A percentile compares a stretch with the other conserved stretches of the same genome.
Evolutionary conservation across 2,113 vertebrate species (phyloP).

Genomic region (Balaeniceps rex): DNA sequence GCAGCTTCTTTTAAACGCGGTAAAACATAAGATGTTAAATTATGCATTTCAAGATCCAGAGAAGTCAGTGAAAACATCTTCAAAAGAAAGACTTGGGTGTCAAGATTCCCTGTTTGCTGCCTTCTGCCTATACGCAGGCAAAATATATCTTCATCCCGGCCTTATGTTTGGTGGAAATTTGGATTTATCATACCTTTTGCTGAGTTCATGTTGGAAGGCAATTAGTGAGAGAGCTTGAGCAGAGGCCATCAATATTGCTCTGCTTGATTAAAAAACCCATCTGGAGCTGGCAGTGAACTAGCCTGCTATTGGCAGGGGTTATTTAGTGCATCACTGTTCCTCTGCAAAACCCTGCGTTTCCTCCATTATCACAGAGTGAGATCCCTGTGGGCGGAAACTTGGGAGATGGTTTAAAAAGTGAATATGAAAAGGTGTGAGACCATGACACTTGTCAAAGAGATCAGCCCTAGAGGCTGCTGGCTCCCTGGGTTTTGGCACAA

Average conservation of each 20-base stretch:
- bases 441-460: background rate
- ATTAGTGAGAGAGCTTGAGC: constrained; percentile 63
- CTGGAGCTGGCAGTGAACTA: constrained; percentile 44
- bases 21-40: background rate
- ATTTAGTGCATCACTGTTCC: constrained; percentile 34
- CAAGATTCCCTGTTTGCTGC: background rate
- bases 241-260: constrained; percentile 64
- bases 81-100: background rate
- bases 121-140: background rate
- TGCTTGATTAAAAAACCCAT: constrained; percentile 61
- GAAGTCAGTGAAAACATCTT: background rate
- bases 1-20: background rate
- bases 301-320: constrained; percentile 41
- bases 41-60: background rate
- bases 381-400: background rate
- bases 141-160: background rate
- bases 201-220: constrained; percentile 52
- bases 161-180: constrained; percentile 27
- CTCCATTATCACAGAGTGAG: background rate
- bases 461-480: background rate
- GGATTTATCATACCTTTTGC: constrained; percentile 43
- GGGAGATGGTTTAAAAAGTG: background rate
- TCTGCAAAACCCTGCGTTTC: background rate
- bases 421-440: background rate
- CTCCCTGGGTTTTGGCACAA: background rate